A percentile compares a stretch with the other conserved stretches of the same genome.
Conservation (phyloP, 1,140 invertebrate genomes). For the Drosophila lacertosa region DNA sequence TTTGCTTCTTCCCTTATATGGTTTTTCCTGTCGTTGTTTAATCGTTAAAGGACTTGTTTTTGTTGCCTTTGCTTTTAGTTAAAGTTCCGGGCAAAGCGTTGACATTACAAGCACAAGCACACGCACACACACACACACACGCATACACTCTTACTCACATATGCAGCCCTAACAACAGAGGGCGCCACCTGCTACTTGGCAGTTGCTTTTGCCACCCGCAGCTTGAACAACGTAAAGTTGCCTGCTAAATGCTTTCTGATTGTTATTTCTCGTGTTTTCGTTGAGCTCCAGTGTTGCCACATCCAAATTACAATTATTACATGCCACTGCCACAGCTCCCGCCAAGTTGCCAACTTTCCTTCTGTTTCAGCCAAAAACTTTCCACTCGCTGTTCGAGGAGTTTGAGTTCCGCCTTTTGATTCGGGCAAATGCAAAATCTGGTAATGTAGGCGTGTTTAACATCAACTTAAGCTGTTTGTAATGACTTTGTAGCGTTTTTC, state of each 20-base stretch:
- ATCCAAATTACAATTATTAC: conserved; percentile 82
- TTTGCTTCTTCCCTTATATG: conserved; percentile 45
- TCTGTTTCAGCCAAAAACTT: conserved; percentile 50
- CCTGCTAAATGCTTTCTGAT: conserved; percentile 83
- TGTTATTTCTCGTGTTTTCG: conserved; percentile 81
- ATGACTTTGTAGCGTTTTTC: conserved; percentile 67
- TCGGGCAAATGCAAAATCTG: conserved; percentile 70
- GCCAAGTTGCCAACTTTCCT: conserved; percentile 32
- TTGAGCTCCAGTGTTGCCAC: conserved; percentile 50
- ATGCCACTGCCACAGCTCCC: conserved; percentile 37
- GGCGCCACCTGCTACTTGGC: conserved; percentile 55
- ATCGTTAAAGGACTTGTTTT: conserved; percentile 68
- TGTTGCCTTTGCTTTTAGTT: conserved; percentile 45
- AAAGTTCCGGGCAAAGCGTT: conserved; percentile 33
- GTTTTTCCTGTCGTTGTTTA: conserved; percentile 67
- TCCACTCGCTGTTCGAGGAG: conserved; percentile 4
- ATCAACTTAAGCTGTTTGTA: conserved; percentile 79
- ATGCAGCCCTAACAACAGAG: conserved; percentile 42
- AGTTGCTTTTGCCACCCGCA: conserved; percentile 33
- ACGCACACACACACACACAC: conserved; percentile 4
- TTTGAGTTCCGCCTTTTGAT: conserved; percentile 32
- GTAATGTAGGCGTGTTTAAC: conserved; percentile 78
- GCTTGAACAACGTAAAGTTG: conserved; percentile 54
- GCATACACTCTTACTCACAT: conserved; percentile 19
- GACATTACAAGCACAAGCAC: conserved; percentile 27